phyloP scores from a whole-genome alignment of 2,113 vertebrate genomes.

The Anguilla japonica region DNA sequence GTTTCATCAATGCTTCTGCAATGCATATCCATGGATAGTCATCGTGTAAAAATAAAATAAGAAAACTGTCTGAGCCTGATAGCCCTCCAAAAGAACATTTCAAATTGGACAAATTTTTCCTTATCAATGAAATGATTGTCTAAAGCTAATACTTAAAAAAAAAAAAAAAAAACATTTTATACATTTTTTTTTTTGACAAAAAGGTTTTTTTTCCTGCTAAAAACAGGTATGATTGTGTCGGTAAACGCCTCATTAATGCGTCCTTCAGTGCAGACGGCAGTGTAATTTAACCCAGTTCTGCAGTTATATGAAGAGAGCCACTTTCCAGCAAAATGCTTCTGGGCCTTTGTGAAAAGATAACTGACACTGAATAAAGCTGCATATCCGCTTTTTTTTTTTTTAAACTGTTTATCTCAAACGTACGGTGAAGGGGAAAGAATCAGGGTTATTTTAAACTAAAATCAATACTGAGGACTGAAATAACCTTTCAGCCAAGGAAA shows the following conservation, averaged over 20 bases:
- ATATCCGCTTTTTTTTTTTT: too few relatives aligned
- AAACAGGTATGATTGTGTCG: neutral
- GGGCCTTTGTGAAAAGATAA: neutral
- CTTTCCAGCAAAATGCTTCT: too few relatives aligned
- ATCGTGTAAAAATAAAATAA: neutral
- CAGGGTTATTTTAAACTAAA: neutral
- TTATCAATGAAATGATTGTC: slow-evolving; percentile 14
- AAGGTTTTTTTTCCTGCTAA: neutral
- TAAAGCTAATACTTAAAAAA: neutral
- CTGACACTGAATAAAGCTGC: neutral
- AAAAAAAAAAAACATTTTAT: neutral
- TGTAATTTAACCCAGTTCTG: neutral
- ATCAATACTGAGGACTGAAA: neutral
- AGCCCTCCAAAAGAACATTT: neutral
- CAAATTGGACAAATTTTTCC: neutral
- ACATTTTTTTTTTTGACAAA: neutral
- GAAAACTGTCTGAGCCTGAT: too few relatives aligned
- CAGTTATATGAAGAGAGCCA: neutral
- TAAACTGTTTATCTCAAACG: neutral
- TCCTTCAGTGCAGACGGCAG: neutral
- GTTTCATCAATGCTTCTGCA: neutral
- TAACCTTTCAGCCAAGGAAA: neutral
- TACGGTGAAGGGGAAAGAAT: neutral
- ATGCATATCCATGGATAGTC: neutral
- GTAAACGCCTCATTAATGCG: neutral